Base-by-base conservation (phyloP, 2,888 invertebrate genomes). In the Tupiocoris notatus region DNA sequence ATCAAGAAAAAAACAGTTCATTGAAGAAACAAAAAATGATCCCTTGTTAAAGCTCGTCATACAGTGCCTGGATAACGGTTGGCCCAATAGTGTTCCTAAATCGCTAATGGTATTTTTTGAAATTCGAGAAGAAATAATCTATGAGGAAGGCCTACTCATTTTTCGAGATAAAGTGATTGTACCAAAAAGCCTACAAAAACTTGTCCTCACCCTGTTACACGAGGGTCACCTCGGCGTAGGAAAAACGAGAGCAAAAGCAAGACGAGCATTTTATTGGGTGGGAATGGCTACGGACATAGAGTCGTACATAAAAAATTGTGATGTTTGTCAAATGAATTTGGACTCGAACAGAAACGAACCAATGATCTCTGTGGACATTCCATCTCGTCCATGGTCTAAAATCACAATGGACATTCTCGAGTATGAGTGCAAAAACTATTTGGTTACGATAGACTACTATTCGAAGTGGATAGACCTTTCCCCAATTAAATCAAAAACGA, bases 191-290 rank as follows among this genome's bases (percentile, higher is more conserved):
- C 18, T 77, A 22, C 54, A 67, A n/a, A 64, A 23, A n/a, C n/a
- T n/a, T n/a, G n/a, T n/a, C n/a, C n/a, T n/a, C n/a, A n/a, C n/a
- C n/a, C n/a, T n/a, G n/a, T n/a, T n/a, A n/a, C n/a, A n/a, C n/a
- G n/a, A n/a, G n/a, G n/a, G n/a, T n/a, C n/a, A n/a, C n/a, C n/a
- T n/a, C n/a, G n/a, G n/a, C n/a, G n/a, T n/a, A n/a, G n/a, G n/a
- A n/a, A n/a, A n/a, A n/a, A n/a, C n/a, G 20, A 70, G 78, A 65
- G 6, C 39, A 2, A 78, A 76, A 54, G 80, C 79, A 17, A 75
- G 67, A 65, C 16, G 77, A 1, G 25, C 66, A 23, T 77, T 77
- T 25, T 80, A 67, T 73, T 80, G 79, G 78, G 74, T 75, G 20
- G 63, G 67, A 17, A 79, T 79, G 61, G 24, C 62, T 24, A 3